Base-by-base conservation (phyloP, 2,888 invertebrate species). In the Stegophylla sp. region DNA sequence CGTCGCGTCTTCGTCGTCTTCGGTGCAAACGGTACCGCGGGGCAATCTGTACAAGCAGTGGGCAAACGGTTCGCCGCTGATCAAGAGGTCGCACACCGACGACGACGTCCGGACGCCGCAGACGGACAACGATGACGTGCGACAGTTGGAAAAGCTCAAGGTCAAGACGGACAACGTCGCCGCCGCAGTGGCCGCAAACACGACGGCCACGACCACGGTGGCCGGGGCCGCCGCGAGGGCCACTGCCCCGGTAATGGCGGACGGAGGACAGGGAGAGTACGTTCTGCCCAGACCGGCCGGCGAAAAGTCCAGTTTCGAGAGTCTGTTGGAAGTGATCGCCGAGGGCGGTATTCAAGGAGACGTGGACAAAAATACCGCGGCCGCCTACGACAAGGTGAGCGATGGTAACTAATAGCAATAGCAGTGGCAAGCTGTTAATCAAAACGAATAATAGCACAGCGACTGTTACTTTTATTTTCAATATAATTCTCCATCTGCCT, bases 51-150 rank as follows among this genome's bases (percentile, higher is more conserved):
- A 61, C 61, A 71, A 61, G 4, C 71, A 79, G 48, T 79, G 79
- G 79, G 71, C 79, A 1, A 79, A 79, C 61, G 79, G 79, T 28
- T 79, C 79, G 34, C 79, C 79, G 9, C 48, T 79, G 10, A 61
- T 61, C 17, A 79, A 79, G 20, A 45, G 71, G 23, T 69, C 67
- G 64, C 63, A 5, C 23, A 13, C 4, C 12, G 23, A 12, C 5
- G 5, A 15, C 15, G 7, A 4, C 0, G 17, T 41, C 15, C 23
- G 15, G 0, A 5, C 59, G 0, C 12, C 26, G 1, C 23, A 7
- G 23, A 9, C 61, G 20, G 79, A 79, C 17, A 71, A 48, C 69
- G 71, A 79, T 4, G 79, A 79, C 51, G 79, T 79, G 13, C 71
- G 48, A 3, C 69, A 79, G 34, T 61, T 79, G 69, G 71, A 71